These are phyloP conservation scores for Lissocephala sabroskyi DNA, from an alignment of 2,888 invertebrate genomes.

Conservation along the genomic window DNA sequence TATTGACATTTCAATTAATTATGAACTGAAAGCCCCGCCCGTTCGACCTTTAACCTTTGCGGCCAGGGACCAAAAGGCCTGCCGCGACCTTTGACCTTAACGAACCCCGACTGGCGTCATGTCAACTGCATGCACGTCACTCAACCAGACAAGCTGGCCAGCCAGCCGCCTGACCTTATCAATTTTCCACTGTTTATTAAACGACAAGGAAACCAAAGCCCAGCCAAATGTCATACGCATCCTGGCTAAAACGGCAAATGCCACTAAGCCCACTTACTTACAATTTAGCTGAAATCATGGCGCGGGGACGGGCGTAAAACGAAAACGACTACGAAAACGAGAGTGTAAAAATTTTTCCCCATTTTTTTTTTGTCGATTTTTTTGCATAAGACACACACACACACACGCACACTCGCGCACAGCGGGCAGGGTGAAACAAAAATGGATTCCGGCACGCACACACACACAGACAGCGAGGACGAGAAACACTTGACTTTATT, in stretches of 20 bases:
- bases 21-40: conserved; percentile 21
- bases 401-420: neutral
- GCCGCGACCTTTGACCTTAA: neutral
- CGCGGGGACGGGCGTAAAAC: conserved; percentile 18
- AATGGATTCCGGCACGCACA: conserved; percentile 54
- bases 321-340: conserved; percentile 48
- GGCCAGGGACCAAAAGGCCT: too few species aligned
- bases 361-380: conserved; percentile 2
- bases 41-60: conserved; percentile 42
- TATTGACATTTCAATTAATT: conserved; percentile 65
- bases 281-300: conserved; percentile 42
- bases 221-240: conserved; percentile 32
- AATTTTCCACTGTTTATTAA: conserved; percentile 43
- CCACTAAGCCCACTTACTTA: conserved; percentile 64
- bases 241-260: conserved; percentile 51
- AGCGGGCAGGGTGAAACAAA: conserved; percentile 9
- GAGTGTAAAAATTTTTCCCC: conserved; percentile 43
- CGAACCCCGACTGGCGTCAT: neutral
- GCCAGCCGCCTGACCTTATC: neutral
- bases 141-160: neutral
- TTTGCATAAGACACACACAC: conserved; percentile 41
- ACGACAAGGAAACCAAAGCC: conserved; percentile 18
- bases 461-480: conserved; percentile 16
- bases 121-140: conserved; percentile 2
- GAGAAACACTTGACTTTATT: conserved; percentile 16